Evolutionary conservation across 2,888 invertebrate genomes (phyloP).

Genomic region (Ephialtes manifestator): DNA sequence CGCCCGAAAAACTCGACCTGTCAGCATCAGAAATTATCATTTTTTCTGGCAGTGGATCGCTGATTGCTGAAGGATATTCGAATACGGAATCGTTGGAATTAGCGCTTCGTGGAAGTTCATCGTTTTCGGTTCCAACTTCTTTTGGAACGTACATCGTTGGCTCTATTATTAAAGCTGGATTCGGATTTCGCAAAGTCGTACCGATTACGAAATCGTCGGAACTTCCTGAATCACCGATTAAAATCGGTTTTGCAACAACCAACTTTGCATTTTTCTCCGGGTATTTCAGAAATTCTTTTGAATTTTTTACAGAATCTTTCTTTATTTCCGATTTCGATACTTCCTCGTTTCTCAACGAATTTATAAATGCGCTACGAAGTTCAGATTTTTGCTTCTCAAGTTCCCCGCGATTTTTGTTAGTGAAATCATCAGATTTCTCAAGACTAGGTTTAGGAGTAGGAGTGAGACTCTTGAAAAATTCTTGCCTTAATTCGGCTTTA

Average conservation of each 20-base stretch:
- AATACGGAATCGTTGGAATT: constrained; percentile 26
- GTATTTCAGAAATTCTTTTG: neutral
- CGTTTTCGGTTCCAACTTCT: constrained; percentile 5
- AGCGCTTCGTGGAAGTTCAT: neutral
- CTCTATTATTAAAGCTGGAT: constrained; percentile 68
- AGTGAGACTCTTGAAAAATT: neutral
- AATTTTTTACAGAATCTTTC: neutral
- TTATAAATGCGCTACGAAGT: constrained; percentile 64
- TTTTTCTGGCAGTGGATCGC: neutral
- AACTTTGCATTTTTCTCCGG: constrained; percentile 18
- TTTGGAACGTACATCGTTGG: constrained; percentile 67
- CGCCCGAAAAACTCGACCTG: neutral
- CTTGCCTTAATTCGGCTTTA: too few relatives aligned
- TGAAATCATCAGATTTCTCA: neutral
- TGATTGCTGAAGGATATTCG: neutral
- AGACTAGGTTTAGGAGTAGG: neutral
- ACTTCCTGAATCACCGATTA: constrained; percentile 52
- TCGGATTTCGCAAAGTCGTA: constrained; percentile 67
- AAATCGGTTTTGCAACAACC: constrained; percentile 52
- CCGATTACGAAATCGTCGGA: constrained; percentile 59
- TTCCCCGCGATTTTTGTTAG: neutral
- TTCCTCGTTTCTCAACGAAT: constrained; percentile 55
- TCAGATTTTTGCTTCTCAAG: constrained; percentile 45
- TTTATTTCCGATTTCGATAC: neutral
- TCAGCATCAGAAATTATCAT: neutral